phyloP scores from a whole-genome alignment of 2,888 invertebrate species.

The Limnephilus rhombicus region DNA sequence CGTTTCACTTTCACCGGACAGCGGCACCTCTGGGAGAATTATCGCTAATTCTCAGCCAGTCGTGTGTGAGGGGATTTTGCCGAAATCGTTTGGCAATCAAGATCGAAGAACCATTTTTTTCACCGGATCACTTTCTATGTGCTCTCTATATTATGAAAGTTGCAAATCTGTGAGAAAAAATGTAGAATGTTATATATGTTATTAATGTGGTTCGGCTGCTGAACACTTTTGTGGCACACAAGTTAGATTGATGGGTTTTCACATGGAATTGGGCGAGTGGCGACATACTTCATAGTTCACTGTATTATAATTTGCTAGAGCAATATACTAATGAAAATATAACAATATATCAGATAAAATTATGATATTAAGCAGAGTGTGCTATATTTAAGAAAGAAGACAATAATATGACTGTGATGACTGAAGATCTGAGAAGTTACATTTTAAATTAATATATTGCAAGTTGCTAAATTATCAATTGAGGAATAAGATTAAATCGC shows the following conservation, averaged over 20 bases:
- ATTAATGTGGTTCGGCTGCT: background rate
- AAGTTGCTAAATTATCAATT: background rate
- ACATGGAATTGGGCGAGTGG: constrained; percentile 22
- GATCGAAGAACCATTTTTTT: constrained; percentile 28
- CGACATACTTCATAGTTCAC: constrained; percentile 20
- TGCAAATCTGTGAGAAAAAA: constrained; percentile 30
- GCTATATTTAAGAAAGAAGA: background rate
- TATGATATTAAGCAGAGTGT: too few relatives aligned
- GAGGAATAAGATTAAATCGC: constrained; percentile 46
- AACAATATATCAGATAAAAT: background rate
- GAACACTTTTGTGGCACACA: background rate
- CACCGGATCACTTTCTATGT: constrained; percentile 36
- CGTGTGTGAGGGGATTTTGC: constrained; percentile 11
- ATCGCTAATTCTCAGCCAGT: constrained; percentile 6
- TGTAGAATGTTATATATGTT: background rate
- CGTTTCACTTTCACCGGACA: constrained; percentile 16
- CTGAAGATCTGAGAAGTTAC: background rate
- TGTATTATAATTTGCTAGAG: background rate
- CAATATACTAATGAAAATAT: constrained; percentile 36
- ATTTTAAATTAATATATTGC: constrained; percentile 35
- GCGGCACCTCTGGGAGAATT: constrained; percentile 7
- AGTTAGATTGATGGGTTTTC: background rate
- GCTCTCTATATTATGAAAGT: constrained; percentile 36
- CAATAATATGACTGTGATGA: background rate
- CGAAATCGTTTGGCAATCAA: constrained; percentile 33